Evolutionary conservation across 2,888 invertebrate genomes (phyloP), one percentile per base, ranked within the genome.

Genomic region (Fragum fragum): DNA sequence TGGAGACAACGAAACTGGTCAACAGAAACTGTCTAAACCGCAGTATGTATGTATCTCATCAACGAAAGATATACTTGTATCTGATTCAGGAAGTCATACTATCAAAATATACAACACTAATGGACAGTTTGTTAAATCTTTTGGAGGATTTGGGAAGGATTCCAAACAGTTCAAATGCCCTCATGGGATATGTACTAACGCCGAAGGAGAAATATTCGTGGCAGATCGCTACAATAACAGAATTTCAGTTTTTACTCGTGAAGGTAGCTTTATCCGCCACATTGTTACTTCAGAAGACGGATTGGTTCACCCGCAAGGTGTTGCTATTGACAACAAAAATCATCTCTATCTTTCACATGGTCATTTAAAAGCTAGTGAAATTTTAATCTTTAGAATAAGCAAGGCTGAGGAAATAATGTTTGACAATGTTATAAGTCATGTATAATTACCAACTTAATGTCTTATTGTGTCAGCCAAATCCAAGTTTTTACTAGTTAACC

Each of bases 71-170:
- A 94, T 95, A 66, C 92, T 95, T 39, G 93, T 95, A 7, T 94
- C 95, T 2, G 95, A 95, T 90, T 95, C 95, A 81, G 95, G 95
- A 83, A 95, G 95, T 88, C 95, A 95, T 87, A 94, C 93, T 77
- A 91, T 95, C 36, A 95, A 95, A 90, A 79, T 92, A 18, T 95
- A 95, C 87, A 94, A 95, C 76, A 69, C 86, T 0, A 93, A 94
- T 47, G 95, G 95, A 7, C 91, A 93, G 42, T 95, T 94, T 83
- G 81, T 94, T 57, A 93, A 93, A 76, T 92, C 93, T 71, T 95
- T 95, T 82, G 95, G 95, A 1, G 91, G 93, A 5, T 94, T 94
- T 76, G 95, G 95, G 18, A 94, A 93, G 77, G 94, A 92, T 0
- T 93, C 94, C 66, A 95, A 95, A 7, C 94, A 95, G 80, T 94